Conservation (phyloP, 2,797 vertebrate species). For the Rousettus madagascariensis region DNA sequence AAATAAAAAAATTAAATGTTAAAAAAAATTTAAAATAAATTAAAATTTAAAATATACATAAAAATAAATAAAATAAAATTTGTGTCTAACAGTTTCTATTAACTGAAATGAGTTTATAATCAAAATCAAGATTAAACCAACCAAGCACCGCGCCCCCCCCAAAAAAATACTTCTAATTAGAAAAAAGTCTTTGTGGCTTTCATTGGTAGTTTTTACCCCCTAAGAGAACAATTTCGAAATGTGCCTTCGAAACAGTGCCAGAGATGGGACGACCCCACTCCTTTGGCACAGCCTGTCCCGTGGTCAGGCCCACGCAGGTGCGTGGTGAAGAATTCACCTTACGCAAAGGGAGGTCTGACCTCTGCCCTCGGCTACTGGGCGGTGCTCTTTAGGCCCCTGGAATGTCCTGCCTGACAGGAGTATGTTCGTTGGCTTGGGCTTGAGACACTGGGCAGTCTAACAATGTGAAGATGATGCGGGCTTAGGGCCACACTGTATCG, state of each 20-base stretch:
- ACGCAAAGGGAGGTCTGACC: neutral
- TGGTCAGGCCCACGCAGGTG: neutral
- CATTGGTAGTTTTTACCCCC: neutral
- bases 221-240: neutral
- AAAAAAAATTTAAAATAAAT: too few relatives aligned
- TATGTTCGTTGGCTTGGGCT: neutral
- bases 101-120: neutral
- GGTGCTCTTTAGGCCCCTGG: neutral
- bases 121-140: conserved; percentile 34
- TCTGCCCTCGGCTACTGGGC: neutral
- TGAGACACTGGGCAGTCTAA: neutral
- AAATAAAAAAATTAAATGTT: too few relatives aligned
- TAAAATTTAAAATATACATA: too few relatives aligned
- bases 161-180: neutral
- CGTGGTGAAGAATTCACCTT: neutral
- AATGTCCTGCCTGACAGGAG: neutral
- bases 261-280: neutral
- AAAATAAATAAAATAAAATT: too few relatives aligned
- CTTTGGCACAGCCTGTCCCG: neutral
- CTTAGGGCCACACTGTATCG: neutral
- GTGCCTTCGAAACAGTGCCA: neutral
- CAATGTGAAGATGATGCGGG: neutral
- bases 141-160: neutral
- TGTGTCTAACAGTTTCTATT: neutral
- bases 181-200: conserved; percentile 2